phyloP scores from a whole-genome alignment of 2,797 vertebrate species.

The Danio aesculapii region DNA sequence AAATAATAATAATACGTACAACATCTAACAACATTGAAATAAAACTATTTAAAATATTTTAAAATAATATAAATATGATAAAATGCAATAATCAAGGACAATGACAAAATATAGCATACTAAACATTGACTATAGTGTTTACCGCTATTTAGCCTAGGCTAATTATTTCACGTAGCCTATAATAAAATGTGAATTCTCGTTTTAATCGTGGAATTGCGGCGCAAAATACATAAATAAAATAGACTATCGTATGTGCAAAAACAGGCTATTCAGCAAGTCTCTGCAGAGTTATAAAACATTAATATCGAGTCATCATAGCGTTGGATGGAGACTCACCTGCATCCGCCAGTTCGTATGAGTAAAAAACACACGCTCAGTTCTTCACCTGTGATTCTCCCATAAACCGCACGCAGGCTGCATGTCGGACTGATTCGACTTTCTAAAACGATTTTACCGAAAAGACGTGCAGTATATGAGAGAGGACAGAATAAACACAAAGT shows the following conservation, averaged over 20 bases:
- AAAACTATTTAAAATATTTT: too few relatives aligned
- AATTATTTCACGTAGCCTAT: background rate
- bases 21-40: too few relatives aligned
- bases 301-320: background rate
- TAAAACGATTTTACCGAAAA: too few relatives aligned
- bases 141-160: too few relatives aligned
- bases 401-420: background rate
- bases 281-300: background rate
- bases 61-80: too few relatives aligned
- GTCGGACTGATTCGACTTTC: background rate
- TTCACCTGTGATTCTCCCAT: constrained; percentile 14
- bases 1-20: too few relatives aligned
- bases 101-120: background rate
- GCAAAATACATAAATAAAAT: background rate
- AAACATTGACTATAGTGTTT: too few relatives aligned
- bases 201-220: background rate
- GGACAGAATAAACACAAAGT: background rate
- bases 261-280: background rate
- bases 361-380: background rate
- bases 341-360: background rate
- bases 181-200: background rate
- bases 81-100: background rate
- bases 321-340: constrained; percentile 37
- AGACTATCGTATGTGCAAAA: too few relatives aligned
- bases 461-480: background rate